Base-by-base conservation (phyloP, 2,113 vertebrate genomes). In the Otus sunia region DNA sequence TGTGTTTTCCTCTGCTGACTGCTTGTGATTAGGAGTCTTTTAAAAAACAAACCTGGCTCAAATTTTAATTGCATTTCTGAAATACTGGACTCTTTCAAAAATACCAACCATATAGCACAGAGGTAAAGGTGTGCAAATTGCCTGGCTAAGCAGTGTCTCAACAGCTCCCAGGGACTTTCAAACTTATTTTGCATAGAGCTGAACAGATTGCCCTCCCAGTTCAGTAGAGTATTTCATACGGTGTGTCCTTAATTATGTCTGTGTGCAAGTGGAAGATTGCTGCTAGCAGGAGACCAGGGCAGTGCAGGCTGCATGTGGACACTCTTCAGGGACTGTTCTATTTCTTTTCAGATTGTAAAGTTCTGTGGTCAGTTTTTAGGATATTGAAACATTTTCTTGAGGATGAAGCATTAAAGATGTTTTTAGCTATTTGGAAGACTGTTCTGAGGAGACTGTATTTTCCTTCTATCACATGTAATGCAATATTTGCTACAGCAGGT, bases 401-500 rank as follows among this genome's bases (percentile, higher is more conserved):
- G 22, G 43, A n/a, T 50, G 59, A 80, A 56, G 34, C 1, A 2
- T 45, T 62, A n/a, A 62, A 43, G 20, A 27, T 60, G 27, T 10
- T 91, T 67, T 56, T 58, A 80, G 67, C 26, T 90, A 16, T 83
- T 90, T 67, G 71, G 41, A 50, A 25, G 22, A 25, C 69, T 71
- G 25, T 74, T 75, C 15, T 9, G 52, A 79, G n/a, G 43, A 59
- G 47, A 29, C 18, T 26, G 3, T 32, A 4, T 66, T 83, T 73
- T 83, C 32, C 22, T 76, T 83, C n/a, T 74, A 1, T 69, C 37
- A 26, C 4, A 6, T 15, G 14, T 50, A 77, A 22, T 23, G 8
- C 0, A 1, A 1, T 72, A 34, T 62, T 67, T 78, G 27, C 82
- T 80, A 8, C 0, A 0, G 25, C 2, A 3, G n/a, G 29, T 63